Evolutionary conservation across 1,140 invertebrate species (phyloP), one percentile per base, ranked within the genome.

Genomic region (Apolygus lucorum): DNA sequence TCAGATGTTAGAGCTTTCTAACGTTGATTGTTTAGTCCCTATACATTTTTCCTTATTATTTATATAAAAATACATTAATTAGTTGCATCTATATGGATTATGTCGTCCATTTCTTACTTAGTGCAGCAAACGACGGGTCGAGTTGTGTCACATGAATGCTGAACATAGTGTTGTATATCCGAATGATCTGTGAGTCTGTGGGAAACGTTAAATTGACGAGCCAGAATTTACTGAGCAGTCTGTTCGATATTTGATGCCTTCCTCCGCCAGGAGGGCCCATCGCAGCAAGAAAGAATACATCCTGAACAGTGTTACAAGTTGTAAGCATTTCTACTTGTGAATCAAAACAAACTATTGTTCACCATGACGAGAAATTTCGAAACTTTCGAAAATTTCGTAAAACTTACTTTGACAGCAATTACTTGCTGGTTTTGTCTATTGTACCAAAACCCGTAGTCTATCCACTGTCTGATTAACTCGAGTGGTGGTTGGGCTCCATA

Each of bases 401-500:
- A 8, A 49, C 34, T 49, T 8, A 49, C 17, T 49, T 49, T 49
- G 17, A 49, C 34, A 49, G 34, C 17, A 17, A 49, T 49, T 49
- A 49, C 34, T 72, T 83, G 84, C 78, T 92, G 90, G 76, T 89
- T 91, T 52, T 80, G 78, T 0, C 88, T 78, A 75, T 90, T 85
- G 76, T 90, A 93, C 91, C 91, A 94, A 79, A 93, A 93, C 24
- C 87, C 88, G 76, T 93, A 92, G 79, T 91, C 90, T 28, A 93
- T 82, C 89, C 89, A 92, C 73, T 93, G 87, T n/a, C 88, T 81
- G 68, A 94, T 83, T 25, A 94, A 78, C 78, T 95, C 92, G 1
- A 95, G 77, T 1, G 92, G 90, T 14, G 91, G 90, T 76, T 93
- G 91, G 0, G 90, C 90, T 0, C 91, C 91, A 77, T 90, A 94